These are phyloP conservation scores for Drosophila mojavensis DNA, from an alignment of 1,140 invertebrate species.

Conservation along the genomic window DNA sequence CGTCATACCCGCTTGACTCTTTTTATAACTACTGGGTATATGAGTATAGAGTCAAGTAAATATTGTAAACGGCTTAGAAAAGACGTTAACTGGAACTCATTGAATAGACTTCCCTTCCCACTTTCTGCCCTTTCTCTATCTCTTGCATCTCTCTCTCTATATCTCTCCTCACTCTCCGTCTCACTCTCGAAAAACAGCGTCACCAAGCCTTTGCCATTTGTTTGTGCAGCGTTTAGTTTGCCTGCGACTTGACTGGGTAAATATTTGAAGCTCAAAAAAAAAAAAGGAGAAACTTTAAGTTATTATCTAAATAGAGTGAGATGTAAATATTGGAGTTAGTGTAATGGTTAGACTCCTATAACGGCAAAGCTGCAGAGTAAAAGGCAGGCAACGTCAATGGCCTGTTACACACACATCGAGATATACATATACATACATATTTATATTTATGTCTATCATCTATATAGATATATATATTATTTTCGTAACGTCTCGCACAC, in stretches of 20 bases:
- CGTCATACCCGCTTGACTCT: not conserved
- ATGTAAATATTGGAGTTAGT: constrained; percentile 64
- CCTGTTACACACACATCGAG: constrained; percentile 23
- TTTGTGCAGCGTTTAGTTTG: constrained; percentile 69
- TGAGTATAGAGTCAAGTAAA: constrained; percentile 36
- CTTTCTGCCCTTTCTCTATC: constrained; percentile 10
- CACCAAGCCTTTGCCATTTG: constrained; percentile 31
- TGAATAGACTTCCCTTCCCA: constrained; percentile 10
- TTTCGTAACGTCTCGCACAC: constrained; percentile 49
- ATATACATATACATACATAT: constrained; percentile 5
- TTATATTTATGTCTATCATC: constrained; percentile 1
- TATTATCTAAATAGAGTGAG: constrained; percentile 73
- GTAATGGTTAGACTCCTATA: constrained; percentile 49
- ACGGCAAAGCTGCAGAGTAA: not conserved
- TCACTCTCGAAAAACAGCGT: not conserved
- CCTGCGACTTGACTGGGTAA: constrained; percentile 54
- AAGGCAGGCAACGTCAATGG: constrained; percentile 43
- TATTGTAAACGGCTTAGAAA: constrained; percentile 58
- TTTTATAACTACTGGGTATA: constrained; percentile 16
- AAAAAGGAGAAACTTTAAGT: constrained; percentile 47
- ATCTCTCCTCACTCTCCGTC: not conserved
- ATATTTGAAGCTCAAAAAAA: constrained; percentile 63
- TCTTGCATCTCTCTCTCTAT: constrained; percentile 1
- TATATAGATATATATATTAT: constrained; percentile 20
- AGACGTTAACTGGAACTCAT: constrained; percentile 31